Conservation (phyloP, 2,797 vertebrate species). For the Schizopygopsis malacanthus region DNA sequence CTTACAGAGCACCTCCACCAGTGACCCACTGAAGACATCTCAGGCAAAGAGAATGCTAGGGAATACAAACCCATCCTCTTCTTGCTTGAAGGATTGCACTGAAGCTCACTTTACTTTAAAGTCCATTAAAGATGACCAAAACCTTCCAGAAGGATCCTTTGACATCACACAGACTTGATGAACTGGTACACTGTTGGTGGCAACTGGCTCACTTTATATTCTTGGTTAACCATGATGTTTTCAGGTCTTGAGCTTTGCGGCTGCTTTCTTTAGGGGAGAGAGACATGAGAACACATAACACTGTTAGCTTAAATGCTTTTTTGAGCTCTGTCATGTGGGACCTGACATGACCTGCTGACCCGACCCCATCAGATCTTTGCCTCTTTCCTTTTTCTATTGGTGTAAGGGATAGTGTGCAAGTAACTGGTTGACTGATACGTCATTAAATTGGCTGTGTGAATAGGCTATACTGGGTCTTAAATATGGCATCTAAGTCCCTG, state of each 20-base stretch:
- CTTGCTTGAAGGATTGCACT: constrained; percentile 47
- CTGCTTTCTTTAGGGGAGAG: constrained; percentile 83
- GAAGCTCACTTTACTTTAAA: constrained; percentile 35
- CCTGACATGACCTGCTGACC: constrained; percentile 55
- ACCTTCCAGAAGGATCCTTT: neutral
- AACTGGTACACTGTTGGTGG: neutral
- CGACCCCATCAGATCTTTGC: constrained; percentile 29
- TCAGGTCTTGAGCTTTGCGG: constrained; percentile 69
- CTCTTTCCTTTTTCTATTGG: neutral
- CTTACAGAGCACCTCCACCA: constrained; percentile 1
- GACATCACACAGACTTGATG: constrained; percentile 9
- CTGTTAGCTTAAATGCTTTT: constrained; percentile 81
- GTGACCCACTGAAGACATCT: constrained; percentile 54
- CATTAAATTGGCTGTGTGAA: constrained; percentile 3
- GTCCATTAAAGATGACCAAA: constrained; percentile 38
- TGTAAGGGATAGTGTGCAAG: neutral
- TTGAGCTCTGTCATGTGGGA: constrained; percentile 70
- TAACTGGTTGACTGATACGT: neutral
- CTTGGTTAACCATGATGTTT: constrained; percentile 59
- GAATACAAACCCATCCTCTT: constrained; percentile 82
- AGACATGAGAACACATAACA: constrained; percentile 82
- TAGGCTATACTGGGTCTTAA: constrained; percentile 29
- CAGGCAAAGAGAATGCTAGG: constrained; percentile 51
- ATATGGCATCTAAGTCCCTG: constrained; percentile 31
- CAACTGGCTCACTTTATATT: constrained; percentile 11